Evolutionary conservation across 2,113 vertebrate genomes (phyloP).

Genomic region (Notothenia coriiceps): DNA sequence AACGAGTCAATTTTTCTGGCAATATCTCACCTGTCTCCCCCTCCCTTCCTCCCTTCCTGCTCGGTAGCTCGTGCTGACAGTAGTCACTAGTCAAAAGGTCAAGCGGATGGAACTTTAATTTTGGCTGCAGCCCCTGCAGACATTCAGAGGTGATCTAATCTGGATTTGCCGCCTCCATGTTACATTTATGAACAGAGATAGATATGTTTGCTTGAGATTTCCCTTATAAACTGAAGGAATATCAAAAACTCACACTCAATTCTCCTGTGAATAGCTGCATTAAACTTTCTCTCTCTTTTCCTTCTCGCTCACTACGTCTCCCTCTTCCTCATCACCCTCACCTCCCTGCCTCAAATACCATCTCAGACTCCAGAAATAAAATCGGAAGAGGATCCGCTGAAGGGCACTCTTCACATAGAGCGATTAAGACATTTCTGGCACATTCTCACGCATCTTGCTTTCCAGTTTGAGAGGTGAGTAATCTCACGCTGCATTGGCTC

Average conservation of each 20-base stretch:
- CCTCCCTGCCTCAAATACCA: conserved; percentile 34
- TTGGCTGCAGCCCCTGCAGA: conserved; percentile 42
- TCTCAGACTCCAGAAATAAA: conserved; percentile 55
- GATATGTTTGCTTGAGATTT: conserved; percentile 62
- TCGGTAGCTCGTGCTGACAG: conserved; percentile 19
- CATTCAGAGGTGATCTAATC: conserved; percentile 48
- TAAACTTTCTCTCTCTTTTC: conserved; percentile 31
- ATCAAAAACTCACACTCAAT: conserved; percentile 63
- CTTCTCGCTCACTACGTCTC: neutral
- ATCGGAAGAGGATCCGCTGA: conserved; percentile 65
- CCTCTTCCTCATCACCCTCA: neutral
- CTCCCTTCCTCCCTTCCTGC: neutral
- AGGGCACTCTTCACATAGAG: conserved; percentile 71
- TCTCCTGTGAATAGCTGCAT: conserved; percentile 39
- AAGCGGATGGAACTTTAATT: conserved; percentile 53
- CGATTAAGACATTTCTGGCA: conserved; percentile 72
- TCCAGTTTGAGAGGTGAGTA: conserved; percentile 65
- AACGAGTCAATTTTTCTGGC: conserved; percentile 46
- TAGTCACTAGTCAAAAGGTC: conserved; percentile 60
- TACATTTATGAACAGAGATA: conserved; percentile 61
- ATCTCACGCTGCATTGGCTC: conserved; percentile 74
- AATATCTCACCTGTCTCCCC: neutral
- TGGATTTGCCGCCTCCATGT: conserved; percentile 61
- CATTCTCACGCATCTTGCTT: conserved; percentile 52
- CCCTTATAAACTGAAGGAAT: conserved; percentile 61